Evolutionary conservation across 35 echinoderm and acorn worm genomes (phyloP).

Genomic region (Hemicentrotus pulcherrimus): DNA sequence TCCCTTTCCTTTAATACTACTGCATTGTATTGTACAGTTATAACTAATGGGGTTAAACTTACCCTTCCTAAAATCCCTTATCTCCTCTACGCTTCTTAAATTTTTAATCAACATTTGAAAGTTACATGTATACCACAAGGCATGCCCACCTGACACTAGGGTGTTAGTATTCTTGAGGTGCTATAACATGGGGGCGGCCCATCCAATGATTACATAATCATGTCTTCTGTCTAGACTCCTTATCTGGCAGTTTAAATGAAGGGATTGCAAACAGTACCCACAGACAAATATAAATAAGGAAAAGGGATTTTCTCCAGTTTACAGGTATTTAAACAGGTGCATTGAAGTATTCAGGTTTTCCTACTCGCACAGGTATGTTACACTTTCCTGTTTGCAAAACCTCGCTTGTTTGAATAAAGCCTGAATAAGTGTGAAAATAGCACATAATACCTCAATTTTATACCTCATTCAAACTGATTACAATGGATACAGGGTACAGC

Average conservation of each 20-base stretch:
- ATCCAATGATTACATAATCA: slow-evolving; percentile 31
- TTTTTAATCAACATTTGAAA: background rate
- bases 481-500: background rate
- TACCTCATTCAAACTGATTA: background rate
- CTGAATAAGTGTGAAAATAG: background rate
- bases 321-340: slow-evolving; percentile 35
- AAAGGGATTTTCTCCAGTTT: background rate
- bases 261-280: background rate
- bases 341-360: background rate
- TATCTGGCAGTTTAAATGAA: background rate
- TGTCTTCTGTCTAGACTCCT: slow-evolving; percentile 5
- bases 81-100: background rate
- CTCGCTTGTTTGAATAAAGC: background rate
- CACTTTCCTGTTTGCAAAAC: background rate
- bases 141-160: background rate
- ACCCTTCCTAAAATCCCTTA: too few species aligned
- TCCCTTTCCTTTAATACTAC: too few species aligned
- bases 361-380: background rate
- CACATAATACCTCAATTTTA: background rate
- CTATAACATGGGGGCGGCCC: background rate
- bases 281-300: background rate
- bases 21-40: too few species aligned
- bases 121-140: background rate
- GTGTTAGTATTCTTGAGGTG: background rate
- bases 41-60: too few species aligned